Percentiles rank a stretch among this genome's conserved stretches.
Evolutionary conservation across 2,888 invertebrate species (phyloP).

Genomic region (Lottia scabra): DNA sequence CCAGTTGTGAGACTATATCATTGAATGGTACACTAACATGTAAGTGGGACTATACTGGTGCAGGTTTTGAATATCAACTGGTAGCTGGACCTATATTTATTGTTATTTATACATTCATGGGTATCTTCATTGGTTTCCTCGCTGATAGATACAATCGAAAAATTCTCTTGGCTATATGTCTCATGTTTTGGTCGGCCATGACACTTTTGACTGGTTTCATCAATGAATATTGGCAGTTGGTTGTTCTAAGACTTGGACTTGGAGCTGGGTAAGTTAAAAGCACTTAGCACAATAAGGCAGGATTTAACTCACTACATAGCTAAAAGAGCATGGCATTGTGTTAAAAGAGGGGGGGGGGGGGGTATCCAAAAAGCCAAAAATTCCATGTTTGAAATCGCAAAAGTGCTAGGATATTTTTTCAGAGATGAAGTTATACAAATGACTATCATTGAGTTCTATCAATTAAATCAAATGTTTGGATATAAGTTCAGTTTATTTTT

Average conservation of each 20-base stretch:
- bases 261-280: constrained; percentile 79
- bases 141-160: constrained; percentile 72
- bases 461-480: too few relatives aligned
- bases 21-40: constrained; percentile 79
- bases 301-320: too few relatives aligned
- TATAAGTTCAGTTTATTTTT: too few relatives aligned
- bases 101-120: constrained; percentile 88
- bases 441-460: too few relatives aligned
- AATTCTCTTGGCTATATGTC: constrained; percentile 79
- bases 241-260: constrained; percentile 85
- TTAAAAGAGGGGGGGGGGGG: too few relatives aligned
- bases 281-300: too few relatives aligned
- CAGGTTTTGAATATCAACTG: constrained; percentile 91
- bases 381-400: too few relatives aligned
- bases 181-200: constrained; percentile 84
- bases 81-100: constrained; percentile 94
- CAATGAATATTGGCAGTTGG: constrained; percentile 89
- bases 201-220: constrained; percentile 88
- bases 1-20: constrained; percentile 32
- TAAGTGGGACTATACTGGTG: constrained; percentile 93
- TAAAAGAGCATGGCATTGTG: too few relatives aligned
- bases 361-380: too few relatives aligned
- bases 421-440: too few relatives aligned
- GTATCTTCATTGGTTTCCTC: constrained; percentile 83
- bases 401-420: background rate